Evolutionary conservation across 1,140 invertebrate genomes (phyloP), one percentile per base, ranked within the genome.

Genomic region (Proctacanthus coquilletti): DNA sequence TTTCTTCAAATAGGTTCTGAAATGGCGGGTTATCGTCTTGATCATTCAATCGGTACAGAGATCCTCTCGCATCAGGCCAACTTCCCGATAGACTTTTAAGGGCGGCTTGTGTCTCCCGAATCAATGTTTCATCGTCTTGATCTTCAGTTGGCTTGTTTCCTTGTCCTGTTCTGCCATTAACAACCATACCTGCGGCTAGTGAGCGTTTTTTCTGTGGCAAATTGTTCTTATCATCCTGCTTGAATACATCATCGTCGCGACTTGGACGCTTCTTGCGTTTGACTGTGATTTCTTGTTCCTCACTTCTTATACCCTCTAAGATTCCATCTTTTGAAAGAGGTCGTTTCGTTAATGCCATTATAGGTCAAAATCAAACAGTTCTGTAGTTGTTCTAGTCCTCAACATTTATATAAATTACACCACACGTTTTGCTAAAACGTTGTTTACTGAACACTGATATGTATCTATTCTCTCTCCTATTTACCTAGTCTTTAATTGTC

Each of bases 1-100:
- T 86, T 48, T 86, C 83, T 46, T 83, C 80, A 46, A 86, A 87
- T 1, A 86, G 61, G 55, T 85, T 86, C 48, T 86, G 84, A 47
- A 86, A 86, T 1, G 81, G 80, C 2, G 81, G 80, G 41, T 84
- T 80, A 38, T 84, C 80, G 37, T 75, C 74, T 25, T 71, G 69
- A 41, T 72, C 74, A n/a, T 71, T 68, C 23, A 69, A 60, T 18
- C 70, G 70, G 43, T 79, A 78, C 11, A 70, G 55, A 13, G 70
- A 71, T 10, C 70, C 68, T 14, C 74, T 60, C 1, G 75, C 76
- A 23, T 65, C 62, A 1, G 74, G 70, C 80, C 82, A 85, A 50
- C 74, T 82, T 3, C 81, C 83, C 0, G 83, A 85, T 1, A 89
- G 60, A 49, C 77, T 84, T 50, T 83, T 82, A 23, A 89, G 56